Evolutionary conservation across 2,797 vertebrate genomes (phyloP).

Genomic region (Catamblyrhynchus diadema): DNA sequence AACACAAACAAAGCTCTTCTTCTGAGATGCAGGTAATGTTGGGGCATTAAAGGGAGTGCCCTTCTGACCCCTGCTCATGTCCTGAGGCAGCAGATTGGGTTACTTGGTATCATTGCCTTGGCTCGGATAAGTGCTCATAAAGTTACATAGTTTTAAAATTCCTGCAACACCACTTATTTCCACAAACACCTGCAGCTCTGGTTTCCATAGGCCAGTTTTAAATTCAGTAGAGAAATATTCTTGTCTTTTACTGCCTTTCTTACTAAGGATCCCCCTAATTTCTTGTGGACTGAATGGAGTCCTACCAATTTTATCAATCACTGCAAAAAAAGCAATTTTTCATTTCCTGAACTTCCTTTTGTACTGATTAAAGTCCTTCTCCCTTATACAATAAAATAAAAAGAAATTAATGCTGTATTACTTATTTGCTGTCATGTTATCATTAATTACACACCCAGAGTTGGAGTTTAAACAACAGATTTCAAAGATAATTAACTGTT

Average conservation of each 20-base stretch:
- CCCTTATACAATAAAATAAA: background rate
- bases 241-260: background rate
- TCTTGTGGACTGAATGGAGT: background rate
- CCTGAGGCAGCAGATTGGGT: constrained; percentile 1
- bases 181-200: background rate
- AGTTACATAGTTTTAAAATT: background rate
- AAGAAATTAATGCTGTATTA: background rate
- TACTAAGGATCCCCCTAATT: background rate
- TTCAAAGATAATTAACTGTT: background rate
- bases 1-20: background rate
- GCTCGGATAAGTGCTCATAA: background rate
- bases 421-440: background rate
- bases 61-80: background rate
- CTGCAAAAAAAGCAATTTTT: background rate
- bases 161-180: background rate
- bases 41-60: background rate
- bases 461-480: background rate
- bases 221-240: background rate
- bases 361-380: background rate
- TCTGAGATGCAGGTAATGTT: background rate
- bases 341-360: background rate
- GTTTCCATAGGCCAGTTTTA: background rate
- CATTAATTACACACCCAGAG: background rate
- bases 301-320: background rate
- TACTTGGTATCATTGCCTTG: background rate